Base-by-base conservation (phyloP, 2,888 invertebrate species). In the Cryptops parisi region DNA sequence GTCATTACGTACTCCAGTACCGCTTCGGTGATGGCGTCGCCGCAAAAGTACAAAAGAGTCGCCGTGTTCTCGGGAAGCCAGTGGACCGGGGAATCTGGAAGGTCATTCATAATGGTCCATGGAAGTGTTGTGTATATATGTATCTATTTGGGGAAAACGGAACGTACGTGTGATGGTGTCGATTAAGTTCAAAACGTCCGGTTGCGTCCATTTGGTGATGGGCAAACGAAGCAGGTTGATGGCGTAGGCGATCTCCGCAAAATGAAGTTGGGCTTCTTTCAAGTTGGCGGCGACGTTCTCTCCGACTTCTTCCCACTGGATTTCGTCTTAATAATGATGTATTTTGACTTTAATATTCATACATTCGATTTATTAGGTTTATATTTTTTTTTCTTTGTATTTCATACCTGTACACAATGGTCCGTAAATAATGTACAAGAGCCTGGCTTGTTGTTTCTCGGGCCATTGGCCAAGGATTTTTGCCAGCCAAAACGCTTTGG, bases 381-480 rank as follows among this genome's bases (percentile, higher is more conserved):
- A n/a, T 2, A 2, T 44, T 44, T 44, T 5, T 2, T 44, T 22
- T 6, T 44, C 25, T 21, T 2, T 1, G 25, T 5, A 19, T 15
- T 46, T n/a, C 27, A 54, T 57, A 67, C 67, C 63, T 54, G 60
- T 59, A 43, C 55, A 47, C 39, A 62, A 56, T 22, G 68, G 68
- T 19, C 68, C 66, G 58, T 64, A 69, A 17, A 69, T 59, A 27
- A 68, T 56, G 53, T 63, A 67, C 26, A 69, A 58, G 2, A 69
- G 58, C 54, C 65, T 62, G 9, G 69, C 67, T 54, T 68, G 68
- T 44, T 68, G 64, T 15, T 67, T 67, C 57, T 68, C 62, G 9
- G 67, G 67, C 62, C 63, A 66, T 6, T 65, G 63, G 55, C 66
- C 67, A 25, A 69, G 60, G 17, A 68, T 63, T 24, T 62, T 60